Base-by-base conservation (phyloP, 2,797 vertebrate species). In the Chaenodraco wilsoni region DNA sequence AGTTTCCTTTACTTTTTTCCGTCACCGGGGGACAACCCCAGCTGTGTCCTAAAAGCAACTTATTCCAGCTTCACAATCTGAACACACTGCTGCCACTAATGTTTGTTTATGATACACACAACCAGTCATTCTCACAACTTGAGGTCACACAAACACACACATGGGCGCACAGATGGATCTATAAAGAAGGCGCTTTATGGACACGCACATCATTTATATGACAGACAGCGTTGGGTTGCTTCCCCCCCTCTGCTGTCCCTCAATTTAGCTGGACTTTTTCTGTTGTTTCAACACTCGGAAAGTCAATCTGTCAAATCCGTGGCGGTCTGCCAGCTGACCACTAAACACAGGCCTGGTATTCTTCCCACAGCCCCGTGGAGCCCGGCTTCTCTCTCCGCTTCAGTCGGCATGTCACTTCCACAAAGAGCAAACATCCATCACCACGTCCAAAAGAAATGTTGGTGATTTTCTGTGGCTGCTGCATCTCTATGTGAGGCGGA, bases 341-440 rank as follows among this genome's bases (percentile, higher is more conserved):
- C 88, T 90, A 91, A 92, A 91, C 85, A 89, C 85, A 85, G 78
- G 74, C 82, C 80, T 72, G 78, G 83, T 74, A 43, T 74, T 76
- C 80, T 66, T 76, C 80, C 81, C 69, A 55, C 84, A 74, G 74
- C 74, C 76, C 73, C 54, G 46, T 61, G 69, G 77, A 89, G 86
- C 63, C 69, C 56, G 76, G 76, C 51, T 78, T 82, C 71, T 58
- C 63, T 79, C 67, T 19, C 77, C 17, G 55, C 65, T 49, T 57
- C 50, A 69, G 82, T 70, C 87, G 56, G 62, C 65, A 49, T 77
- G 87, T 86, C 88, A 75, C 78, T 55, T 69, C 81, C 66, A 54
- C 76, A 86, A 87, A 90, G 76, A 86, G 65, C 76, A 84, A 79
- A 72, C 84, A 87, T 93, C 87, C 74, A 89, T 93, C 86, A 89